phyloP scores from a whole-genome alignment of 2,888 invertebrate genomes.

The Mesodorylaimus sp. region DNA sequence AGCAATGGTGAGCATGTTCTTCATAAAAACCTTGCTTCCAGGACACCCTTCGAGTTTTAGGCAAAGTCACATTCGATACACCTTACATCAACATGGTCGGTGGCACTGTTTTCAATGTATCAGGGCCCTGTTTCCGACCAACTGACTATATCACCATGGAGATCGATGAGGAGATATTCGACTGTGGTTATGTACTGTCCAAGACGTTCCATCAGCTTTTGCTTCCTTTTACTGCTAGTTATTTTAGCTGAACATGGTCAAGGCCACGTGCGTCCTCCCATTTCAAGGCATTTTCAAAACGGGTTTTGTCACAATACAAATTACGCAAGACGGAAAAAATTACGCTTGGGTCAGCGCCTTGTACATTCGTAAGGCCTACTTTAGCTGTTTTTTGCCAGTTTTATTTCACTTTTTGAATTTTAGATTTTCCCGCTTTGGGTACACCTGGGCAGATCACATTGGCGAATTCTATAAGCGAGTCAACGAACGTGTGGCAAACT shows the following conservation, averaged over 20 bases:
- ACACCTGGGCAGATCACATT: not conserved
- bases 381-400: not conserved
- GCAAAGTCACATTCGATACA: not conserved
- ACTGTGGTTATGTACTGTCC: constrained; percentile 4
- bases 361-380: not conserved
- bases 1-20: not conserved
- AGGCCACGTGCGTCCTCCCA: constrained; percentile 7
- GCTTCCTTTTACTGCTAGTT: not conserved
- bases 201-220: not conserved
- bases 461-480: constrained; percentile 17
- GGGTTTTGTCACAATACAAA: not conserved
- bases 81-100: constrained; percentile 2
- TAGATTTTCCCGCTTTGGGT: not conserved
- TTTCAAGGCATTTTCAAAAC: not conserved
- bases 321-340: constrained; percentile 8
- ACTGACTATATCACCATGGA: constrained; percentile 5
- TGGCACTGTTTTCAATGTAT: constrained; percentile 5
- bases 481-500: not conserved
- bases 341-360: not conserved
- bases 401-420: not conserved
- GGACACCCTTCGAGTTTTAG: not conserved
- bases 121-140: constrained; percentile 9
- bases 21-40: not conserved
- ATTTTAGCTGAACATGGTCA: constrained; percentile 7
- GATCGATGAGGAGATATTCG: constrained; percentile 6